Evolutionary conservation across 2,113 vertebrate species (phyloP), one percentile per base, ranked within the genome.

Genomic region (Tupaia chinensis): DNA sequence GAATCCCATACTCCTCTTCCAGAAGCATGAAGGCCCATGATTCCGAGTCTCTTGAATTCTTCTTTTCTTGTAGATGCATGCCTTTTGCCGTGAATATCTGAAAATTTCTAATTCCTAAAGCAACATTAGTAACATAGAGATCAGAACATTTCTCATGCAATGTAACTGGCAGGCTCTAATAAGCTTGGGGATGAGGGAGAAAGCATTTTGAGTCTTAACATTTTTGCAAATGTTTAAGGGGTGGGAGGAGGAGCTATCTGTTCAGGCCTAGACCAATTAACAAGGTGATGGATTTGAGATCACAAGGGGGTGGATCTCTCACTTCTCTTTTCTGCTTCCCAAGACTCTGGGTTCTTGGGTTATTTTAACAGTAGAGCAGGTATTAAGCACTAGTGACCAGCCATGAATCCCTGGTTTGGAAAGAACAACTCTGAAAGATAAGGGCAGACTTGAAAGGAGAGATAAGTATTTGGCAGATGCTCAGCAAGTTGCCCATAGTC

Each of bases 91-190:
- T 83, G 29, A 68, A 91, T 72, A 77, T 80, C 53, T 76, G 56
- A 78, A 69, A 34, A 60, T 65, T 93, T 95, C 25, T 61, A 60
- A 63, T 86, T 94, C 81, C 32, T 79, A 73, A 74, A 87, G 72
- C 54, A 89, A 34, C 17, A 20, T 78, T 19, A 60, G n/a, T 66
- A 84, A 61, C 14, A 9, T 54, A 27, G 60, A 73, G 20, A 83
- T 72, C 19, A 60, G 58, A 53, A 20, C 72, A 1, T 54, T 25
- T 76, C 25, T 14, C 53, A 84, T 77, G 16, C 15, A 12, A 25
- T 53, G 22, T 92, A 65, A 79, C 66, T 81, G 17, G 86, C 69
- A 72, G 53, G 53, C 15, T 25, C 53, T 82, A 77, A 77, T 34
- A 70, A 89, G 44, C 11, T 88, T 32, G 13, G n/a, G 25, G 11